Evolutionary conservation across 1,140 invertebrate genomes (phyloP), one percentile per base, ranked within the genome.

Genomic region (Leptinotarsa defecta): DNA sequence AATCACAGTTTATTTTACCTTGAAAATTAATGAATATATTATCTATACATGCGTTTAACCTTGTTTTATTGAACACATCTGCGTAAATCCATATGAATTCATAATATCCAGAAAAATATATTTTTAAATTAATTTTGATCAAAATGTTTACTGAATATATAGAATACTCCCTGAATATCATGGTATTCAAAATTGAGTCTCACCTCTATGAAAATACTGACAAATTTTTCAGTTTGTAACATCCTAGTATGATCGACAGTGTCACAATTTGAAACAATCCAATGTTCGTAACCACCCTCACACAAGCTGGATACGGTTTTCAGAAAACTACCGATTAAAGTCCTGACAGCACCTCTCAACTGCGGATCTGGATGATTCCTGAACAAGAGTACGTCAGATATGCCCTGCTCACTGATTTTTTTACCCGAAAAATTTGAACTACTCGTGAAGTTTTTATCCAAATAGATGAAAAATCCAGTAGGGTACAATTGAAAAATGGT

Each of bases 351-450:
- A 8, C 95, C 94, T 79, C 94, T 88, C 22, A 97, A 88, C 82
- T 96, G 94, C 0, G 95, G 95, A 87, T 97, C 95, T 57, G 88
- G 84, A 85, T 96, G 94, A 80, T 88, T 84, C 48, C 90, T 88
- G 83, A 92, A 93, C 19, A 93, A 85, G 34, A 92, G 86, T 48
- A 95, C 83, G 84, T 96, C 94, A 20, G 87, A 87, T 67, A 96
- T 88, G 77, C 88, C 86, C 83, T 91, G 90, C 81, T 85, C 85
- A 74, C 85, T 86, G 68, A 85, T 83, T 52, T 67, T 75, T 62
- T 81, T 78, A 8, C 74, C 17, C 15, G 34, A 68, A 8, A 67
- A 48, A 11, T 63, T 63, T n/a, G 63, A 52, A 22, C 0, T 17
- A 49, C 74, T 20, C 11, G 71, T 24, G 73, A 70, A 79, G 76